A percentile compares a stretch with the other conserved stretches of the same genome.
Conservation (phyloP, 2,797 vertebrate species). For the Mormyrus proboscirostris region DNA sequence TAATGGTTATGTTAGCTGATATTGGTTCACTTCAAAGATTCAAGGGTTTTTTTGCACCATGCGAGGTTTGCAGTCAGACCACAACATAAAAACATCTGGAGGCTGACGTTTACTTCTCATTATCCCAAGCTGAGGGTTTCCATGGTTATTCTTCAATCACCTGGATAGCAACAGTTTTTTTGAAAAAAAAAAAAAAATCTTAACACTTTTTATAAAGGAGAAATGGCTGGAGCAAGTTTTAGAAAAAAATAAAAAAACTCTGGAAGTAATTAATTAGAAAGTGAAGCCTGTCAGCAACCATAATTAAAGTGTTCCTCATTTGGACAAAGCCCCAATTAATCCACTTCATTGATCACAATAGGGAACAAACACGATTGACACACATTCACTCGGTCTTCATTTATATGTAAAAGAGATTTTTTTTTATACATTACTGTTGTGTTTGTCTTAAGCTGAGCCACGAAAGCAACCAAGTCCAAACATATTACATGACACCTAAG, state of each 20-base stretch:
- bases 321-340: conserved; percentile 1
- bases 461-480: background rate
- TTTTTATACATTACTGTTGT: background rate
- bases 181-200: background rate
- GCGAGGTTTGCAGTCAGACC: background rate
- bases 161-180: background rate
- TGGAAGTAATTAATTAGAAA: background rate
- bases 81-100: background rate
- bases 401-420: background rate
- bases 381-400: background rate
- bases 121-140: background rate
- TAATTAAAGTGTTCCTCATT: conserved; percentile 7
- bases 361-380: background rate
- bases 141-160: background rate
- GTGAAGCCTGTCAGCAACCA: background rate
- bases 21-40: background rate
- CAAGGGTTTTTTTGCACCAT: background rate
- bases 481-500: background rate
- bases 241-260: background rate
- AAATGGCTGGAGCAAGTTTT: background rate
- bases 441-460: background rate
- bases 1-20: background rate
- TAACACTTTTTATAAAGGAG: background rate
- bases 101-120: background rate
- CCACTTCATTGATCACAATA: background rate